phyloP scores from a whole-genome alignment of 2,888 invertebrate species.

The Nudaria mundana region DNA sequence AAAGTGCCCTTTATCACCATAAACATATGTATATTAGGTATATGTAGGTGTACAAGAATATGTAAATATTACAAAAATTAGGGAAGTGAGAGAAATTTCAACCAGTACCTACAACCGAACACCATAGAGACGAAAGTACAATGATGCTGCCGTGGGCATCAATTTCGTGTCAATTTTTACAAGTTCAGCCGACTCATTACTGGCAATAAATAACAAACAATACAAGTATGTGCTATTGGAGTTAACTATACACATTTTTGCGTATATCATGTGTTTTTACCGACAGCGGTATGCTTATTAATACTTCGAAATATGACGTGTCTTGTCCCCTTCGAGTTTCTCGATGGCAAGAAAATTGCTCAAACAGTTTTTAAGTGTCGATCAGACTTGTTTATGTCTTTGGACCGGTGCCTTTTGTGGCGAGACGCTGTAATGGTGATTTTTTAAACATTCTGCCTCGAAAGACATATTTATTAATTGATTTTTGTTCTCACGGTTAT shows the following conservation, averaged over 20 bases:
- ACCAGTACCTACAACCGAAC: too few relatives aligned
- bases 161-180: too few relatives aligned
- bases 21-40: too few relatives aligned
- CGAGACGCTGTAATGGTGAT: conserved; percentile 8
- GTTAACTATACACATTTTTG: conserved; percentile 62
- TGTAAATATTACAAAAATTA: too few relatives aligned
- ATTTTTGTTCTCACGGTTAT: background rate
- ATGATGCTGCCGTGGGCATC: too few relatives aligned
- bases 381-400: conserved; percentile 33
- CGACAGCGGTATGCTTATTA: conserved; percentile 28
- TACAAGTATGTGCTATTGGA: conserved; percentile 63
- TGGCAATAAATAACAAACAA: conserved; percentile 78
- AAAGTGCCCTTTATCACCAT: too few relatives aligned
- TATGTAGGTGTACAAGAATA: too few relatives aligned
- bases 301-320: conserved; percentile 42
- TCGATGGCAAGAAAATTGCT: conserved; percentile 33
- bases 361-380: conserved; percentile 36
- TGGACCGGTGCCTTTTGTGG: conserved; percentile 17
- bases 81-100: too few relatives aligned
- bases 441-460: background rate
- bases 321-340: conserved; percentile 25
- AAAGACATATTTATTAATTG: background rate
- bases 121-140: too few relatives aligned
- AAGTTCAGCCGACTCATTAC: too few relatives aligned
- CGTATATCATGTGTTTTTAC: conserved; percentile 39